phyloP scores from a whole-genome alignment of 1,140 invertebrate genomes.

The Mamestra configurata region DNA sequence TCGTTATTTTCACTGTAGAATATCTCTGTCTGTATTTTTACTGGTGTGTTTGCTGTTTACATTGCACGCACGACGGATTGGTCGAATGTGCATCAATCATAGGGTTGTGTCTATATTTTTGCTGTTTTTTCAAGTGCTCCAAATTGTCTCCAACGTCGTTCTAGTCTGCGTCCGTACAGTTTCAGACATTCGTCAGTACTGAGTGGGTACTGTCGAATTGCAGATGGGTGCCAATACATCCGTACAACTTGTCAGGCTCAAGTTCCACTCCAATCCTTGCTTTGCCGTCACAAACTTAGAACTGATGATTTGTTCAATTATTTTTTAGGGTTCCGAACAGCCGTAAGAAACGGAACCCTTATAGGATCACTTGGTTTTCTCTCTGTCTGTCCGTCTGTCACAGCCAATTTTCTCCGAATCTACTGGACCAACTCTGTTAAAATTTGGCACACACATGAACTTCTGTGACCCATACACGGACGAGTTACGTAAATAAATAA shows the following conservation, averaged over 20 bases:
- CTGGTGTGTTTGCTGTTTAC: conserved; percentile 63
- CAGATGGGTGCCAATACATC: not conserved
- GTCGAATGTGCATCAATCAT: conserved; percentile 42
- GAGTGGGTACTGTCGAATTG: not conserved
- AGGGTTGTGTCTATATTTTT: conserved; percentile 23
- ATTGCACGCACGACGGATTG: conserved; percentile 57
- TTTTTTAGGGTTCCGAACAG: no score
- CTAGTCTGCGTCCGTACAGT: not conserved
- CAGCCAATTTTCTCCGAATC: no score
- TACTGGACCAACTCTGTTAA: no score
- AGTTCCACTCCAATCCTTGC: not conserved
- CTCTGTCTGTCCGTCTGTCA: no score
- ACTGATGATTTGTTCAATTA: not conserved
- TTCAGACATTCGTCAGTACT: not conserved
- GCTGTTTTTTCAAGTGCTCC: not conserved
- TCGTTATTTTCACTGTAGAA: conserved; percentile 52
- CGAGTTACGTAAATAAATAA: no score
- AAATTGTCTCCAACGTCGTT: not conserved
- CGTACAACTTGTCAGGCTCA: not conserved
- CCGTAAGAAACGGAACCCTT: no score
- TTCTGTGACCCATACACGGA: no score
- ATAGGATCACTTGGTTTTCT: no score
- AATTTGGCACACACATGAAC: no score
- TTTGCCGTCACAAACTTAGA: not conserved
- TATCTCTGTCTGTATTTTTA: conserved; percentile 59